Percentiles rank a stretch among this genome's conserved stretches.
Evolutionary conservation across 2,888 invertebrate genomes (phyloP).

Genomic region (Cerastoderma edule): DNA sequence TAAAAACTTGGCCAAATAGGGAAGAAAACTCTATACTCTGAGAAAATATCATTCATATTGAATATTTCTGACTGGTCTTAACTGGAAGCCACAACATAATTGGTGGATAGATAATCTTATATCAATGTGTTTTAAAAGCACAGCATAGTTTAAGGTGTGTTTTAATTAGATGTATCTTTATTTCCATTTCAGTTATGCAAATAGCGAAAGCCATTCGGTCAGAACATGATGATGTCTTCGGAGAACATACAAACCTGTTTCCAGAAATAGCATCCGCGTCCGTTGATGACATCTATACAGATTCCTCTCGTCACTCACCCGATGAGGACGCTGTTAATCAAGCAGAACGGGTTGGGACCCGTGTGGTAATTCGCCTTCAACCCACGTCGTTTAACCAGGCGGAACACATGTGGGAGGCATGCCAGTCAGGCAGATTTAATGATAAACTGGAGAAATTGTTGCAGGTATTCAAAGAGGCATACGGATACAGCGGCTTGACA

Average conservation of each 20-base stretch:
- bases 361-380: not conserved
- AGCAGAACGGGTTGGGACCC: not conserved
- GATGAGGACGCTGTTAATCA: not conserved
- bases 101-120: not conserved
- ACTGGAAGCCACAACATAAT: not conserved
- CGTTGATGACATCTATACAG: not conserved
- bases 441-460: not conserved
- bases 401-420: constrained; percentile 14
- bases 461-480: not conserved
- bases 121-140: not conserved
- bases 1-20: too few relatives aligned
- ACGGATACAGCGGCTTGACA: not conserved
- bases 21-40: too few relatives aligned
- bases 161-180: not conserved
- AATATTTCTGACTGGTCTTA: too few relatives aligned
- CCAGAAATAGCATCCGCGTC: not conserved
- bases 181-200: not conserved
- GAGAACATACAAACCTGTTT: not conserved
- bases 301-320: not conserved
- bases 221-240: not conserved
- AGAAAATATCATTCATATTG: too few relatives aligned
- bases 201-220: not conserved
- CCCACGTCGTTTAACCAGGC: constrained; percentile 9
- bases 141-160: not conserved
- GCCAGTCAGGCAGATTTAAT: constrained; percentile 7